Base-by-base conservation (phyloP, 2,888 invertebrate species). In the Archips xylosteana region DNA sequence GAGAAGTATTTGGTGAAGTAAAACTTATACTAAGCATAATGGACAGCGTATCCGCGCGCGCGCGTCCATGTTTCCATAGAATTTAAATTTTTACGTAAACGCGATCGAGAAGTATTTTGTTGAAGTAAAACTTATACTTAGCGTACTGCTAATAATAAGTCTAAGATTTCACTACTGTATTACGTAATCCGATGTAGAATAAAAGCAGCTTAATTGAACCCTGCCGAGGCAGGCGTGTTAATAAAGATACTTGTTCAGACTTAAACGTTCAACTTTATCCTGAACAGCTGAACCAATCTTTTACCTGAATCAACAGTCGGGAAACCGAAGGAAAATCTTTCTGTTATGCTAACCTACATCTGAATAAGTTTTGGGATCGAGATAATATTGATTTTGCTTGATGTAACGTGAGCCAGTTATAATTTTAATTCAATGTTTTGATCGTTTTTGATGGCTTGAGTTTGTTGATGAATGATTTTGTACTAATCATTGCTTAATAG, bases 311-410 rank as follows among this genome's bases (percentile, higher is more conserved):
- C 70, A 74, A 74, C 65, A 74, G 36, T 47, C 62, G 49, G 2
- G 65, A 32, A n/a, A 3, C 63, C 63, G 59, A 57, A 9, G 69
- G 63, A 65, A 69, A 68, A 69, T 74, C 69, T 65, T 61, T 64
- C 60, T 74, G 54, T 74, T 74, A 70, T 74, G 12, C 32, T 70
- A 74, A 64, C 74, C 70, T 54, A 74, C 65, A 74, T 70, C 65
- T 51, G 74, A 70, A 74, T 70, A 74, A 74, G 65, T 69, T 74
- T 70, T 34, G 69, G 73, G 74, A 65, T 74, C 51, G 69, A 54
- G 70, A 70, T 70, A 74, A 74, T 74, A 74, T 74, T 74, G 74
- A 65, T 65, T 65, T 74, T 60, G 45, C 65, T 42, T 67, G 23
- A 42, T 42, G 32, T 70, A 42, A 61, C 70, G 64, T 45, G 49